Evolutionary conservation across 1,140 invertebrate genomes (phyloP), one percentile per base, ranked within the genome.

Genomic region (Eciton burchellii): DNA sequence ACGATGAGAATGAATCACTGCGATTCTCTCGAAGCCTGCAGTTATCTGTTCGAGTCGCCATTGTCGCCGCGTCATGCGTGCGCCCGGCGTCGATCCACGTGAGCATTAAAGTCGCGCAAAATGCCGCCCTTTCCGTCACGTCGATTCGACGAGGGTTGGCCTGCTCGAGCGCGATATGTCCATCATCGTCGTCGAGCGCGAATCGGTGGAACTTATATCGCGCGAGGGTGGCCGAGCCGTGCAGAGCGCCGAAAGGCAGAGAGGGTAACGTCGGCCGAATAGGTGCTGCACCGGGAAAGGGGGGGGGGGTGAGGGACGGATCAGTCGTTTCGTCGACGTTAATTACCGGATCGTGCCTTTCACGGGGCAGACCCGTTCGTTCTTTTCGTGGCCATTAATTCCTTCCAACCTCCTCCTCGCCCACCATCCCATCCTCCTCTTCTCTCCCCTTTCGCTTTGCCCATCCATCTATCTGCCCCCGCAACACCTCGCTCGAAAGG

Each of bases 281-380:
- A 65, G 60, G 26, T 21, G 81, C 35, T 68, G 66, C 19, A 52
- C 14, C 2, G 19, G n/a, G 45, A 24, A 6, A 14, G 8, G n/a
- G n/a, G n/a, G n/a, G n/a, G n/a, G n/a, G n/a, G n/a, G n/a, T n/a
- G n/a, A 19, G 45, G 47, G 29, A 41, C 11, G 35, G 57, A 62
- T 26, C 54, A 52, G 45, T 56, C 52, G 19, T 84, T 84, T 79
- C 81, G 81, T 70, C 81, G 70, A 72, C 74, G 83, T 84, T 89
- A 90, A 91, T 91, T 89, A 90, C 83, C 79, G 71, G 83, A 82
- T 89, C 84, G 87, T 86, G 86, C 70, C 85, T 84, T 87, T 72
- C 79, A 77, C 59, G 63, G 35, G 62, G 66, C 24, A 71, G 81
- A 86, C 82, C 85, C 85, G 84, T 88, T 84, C 88, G 89, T 89